These are phyloP conservation scores for Orientallactaga sibirica DNA, from an alignment of 2,797 vertebrate genomes.

Conservation along the genomic window DNA sequence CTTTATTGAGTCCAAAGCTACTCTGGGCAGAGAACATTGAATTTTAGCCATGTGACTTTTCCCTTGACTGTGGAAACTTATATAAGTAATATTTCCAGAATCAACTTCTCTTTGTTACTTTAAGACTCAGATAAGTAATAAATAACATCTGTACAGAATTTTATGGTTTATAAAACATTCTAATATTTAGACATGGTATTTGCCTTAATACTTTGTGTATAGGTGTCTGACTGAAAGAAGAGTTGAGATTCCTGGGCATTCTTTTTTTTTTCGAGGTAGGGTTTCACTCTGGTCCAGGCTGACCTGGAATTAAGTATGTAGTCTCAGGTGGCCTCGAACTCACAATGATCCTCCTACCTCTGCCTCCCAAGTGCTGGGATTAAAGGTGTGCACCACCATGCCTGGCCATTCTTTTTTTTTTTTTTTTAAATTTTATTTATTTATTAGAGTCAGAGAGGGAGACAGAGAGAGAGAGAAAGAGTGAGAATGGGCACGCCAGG, in stretches of 20 bases:
- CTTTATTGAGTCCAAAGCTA: background rate
- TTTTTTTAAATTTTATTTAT: no score
- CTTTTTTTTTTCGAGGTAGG: no score
- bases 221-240: slow-evolving; percentile 1
- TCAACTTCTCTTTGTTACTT: slow-evolving; percentile 24
- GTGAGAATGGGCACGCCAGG: no score
- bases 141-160: background rate
- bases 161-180: slow-evolving; percentile 19
- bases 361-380: no score
- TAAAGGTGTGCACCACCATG: no score
- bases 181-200: background rate
- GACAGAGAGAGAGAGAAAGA: no score
- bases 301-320: no score
- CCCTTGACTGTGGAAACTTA: slow-evolving; percentile 22
- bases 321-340: no score
- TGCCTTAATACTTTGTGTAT: slow-evolving; percentile 3
- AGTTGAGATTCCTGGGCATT: slow-evolving; percentile 11
- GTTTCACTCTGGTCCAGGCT: no score
- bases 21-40: background rate
- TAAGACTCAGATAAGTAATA: slow-evolving; percentile 48
- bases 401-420: no score
- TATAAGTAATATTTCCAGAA: slow-evolving; percentile 34
- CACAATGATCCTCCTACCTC: no score
- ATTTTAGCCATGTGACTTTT: background rate
- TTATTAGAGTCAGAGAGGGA: no score